Evolutionary conservation across 2,113 vertebrate genomes (phyloP).

Genomic region (Ibidorhyncha struthersii): DNA sequence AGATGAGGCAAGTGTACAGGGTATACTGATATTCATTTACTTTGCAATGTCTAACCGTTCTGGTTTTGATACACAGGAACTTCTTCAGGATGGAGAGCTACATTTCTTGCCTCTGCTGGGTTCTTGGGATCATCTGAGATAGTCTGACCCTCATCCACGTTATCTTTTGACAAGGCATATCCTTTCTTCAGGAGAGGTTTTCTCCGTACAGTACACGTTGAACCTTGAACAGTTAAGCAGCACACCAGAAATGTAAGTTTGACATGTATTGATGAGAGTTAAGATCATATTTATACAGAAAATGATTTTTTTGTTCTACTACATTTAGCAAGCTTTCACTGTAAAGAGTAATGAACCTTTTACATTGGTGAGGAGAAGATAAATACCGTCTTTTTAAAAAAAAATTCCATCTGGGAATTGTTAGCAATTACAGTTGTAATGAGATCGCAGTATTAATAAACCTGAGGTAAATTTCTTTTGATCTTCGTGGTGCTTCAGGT

Average conservation of each 20-base stretch:
- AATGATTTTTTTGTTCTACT: neutral
- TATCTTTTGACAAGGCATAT: neutral
- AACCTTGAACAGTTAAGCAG: neutral
- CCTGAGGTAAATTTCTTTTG: neutral
- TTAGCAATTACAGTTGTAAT: neutral
- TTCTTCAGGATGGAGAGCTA: neutral
- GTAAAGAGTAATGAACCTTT: neutral
- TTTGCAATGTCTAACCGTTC: neutral
- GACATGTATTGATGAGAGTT: neutral
- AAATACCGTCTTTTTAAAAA: neutral
- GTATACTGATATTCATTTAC: neutral
- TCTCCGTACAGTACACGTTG: fast-evolving
- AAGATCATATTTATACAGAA: neutral
- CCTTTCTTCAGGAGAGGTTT: neutral
- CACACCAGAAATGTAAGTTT: slow-evolving; percentile 21
- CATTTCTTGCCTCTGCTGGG: neutral
- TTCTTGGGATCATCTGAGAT: slow-evolving; percentile 12
- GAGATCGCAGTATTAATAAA: fast-evolving
- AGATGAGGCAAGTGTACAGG: neutral
- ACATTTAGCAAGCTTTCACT: neutral
- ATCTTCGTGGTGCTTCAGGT: neutral
- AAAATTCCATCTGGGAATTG: neutral
- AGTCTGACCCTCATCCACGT: neutral
- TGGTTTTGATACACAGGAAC: neutral
- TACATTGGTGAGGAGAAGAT: neutral